Evolutionary conservation across 2,113 vertebrate species (phyloP).

Genomic region (Neopipo cinnamomea): DNA sequence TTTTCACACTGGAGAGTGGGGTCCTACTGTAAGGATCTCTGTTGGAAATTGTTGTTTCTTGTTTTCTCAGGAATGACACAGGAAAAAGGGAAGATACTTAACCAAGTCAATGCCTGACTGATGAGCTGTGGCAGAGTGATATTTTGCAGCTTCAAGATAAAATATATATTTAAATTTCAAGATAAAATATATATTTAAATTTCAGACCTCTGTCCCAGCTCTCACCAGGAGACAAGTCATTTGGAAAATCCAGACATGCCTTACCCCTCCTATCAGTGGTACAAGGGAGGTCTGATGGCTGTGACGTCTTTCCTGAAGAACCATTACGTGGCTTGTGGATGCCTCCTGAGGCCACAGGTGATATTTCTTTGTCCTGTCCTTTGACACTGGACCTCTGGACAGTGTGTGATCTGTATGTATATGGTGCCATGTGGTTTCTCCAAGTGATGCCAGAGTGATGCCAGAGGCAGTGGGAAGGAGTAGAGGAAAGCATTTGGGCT

Average conservation of each 20-base stretch:
- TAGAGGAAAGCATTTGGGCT: background rate
- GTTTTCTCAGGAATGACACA: background rate
- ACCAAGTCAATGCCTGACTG: background rate
- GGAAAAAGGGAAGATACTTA: background rate
- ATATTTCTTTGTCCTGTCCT: background rate
- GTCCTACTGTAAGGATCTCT: background rate
- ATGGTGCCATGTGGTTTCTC: background rate
- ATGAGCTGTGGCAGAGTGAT: background rate
- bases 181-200: background rate
- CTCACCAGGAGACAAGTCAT: background rate
- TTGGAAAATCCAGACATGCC: background rate
- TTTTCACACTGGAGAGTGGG: background rate
- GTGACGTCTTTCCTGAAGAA: background rate
- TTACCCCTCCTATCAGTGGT: background rate
- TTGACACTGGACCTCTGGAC: background rate
- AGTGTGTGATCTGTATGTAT: background rate
- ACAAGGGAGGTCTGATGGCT: background rate
- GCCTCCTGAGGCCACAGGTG: background rate
- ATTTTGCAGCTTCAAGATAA: background rate
- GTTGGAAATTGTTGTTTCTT: background rate
- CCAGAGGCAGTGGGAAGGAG: background rate
- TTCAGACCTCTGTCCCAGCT: background rate
- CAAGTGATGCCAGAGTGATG: background rate
- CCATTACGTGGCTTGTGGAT: fast-evolving
- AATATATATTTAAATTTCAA: background rate